Evolutionary conservation across 2,888 invertebrate species (phyloP), one percentile per base, ranked within the genome.

Genomic region (Doris montereyensis): DNA sequence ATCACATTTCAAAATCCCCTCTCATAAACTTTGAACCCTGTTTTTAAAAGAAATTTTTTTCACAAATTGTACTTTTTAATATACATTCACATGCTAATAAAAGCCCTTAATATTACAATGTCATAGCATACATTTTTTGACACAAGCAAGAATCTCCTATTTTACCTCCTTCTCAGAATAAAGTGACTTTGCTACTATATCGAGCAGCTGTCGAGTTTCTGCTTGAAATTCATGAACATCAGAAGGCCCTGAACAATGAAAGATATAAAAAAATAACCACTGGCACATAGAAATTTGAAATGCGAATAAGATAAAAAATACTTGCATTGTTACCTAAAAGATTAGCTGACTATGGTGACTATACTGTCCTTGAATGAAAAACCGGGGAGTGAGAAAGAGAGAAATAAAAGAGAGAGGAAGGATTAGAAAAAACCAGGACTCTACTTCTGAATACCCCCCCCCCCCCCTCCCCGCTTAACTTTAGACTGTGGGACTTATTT

Each of bases 151-250:
- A n/a, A n/a, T n/a, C n/a, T n/a, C 52, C 24, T 5, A 57, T 8
- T 76, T 24, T 91, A 95, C 96, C 93, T 99, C 98, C 92, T 97
- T 98, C 87, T 99, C 98, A 0, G 98, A 98, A 92, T 99, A 99
- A 57, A 99, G 92, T 0, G 98, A 98, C 89, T 97, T 95, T 0
- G 99, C 99, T 0, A 99, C 99, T 91, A 99, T 99, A 91, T 99
- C 97, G 72, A 99, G 92, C 60, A 99, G 91, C 95, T 97, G 97
- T 82, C 95, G 93, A 0, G 98, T 99, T 93, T 99, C 99, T 0
- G 99, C 98, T 92, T 98, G 97, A 91, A 99, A 99, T 90, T 98
- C 97, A 92, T 95, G 95, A 89, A 95, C 95, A 68, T 93, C 93
- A 52, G 92, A 74, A 5, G 88, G 87, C 60, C 91, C 91, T 91